Base-by-base conservation (phyloP, 2,888 invertebrate genomes). In the Tridacna gigas region DNA sequence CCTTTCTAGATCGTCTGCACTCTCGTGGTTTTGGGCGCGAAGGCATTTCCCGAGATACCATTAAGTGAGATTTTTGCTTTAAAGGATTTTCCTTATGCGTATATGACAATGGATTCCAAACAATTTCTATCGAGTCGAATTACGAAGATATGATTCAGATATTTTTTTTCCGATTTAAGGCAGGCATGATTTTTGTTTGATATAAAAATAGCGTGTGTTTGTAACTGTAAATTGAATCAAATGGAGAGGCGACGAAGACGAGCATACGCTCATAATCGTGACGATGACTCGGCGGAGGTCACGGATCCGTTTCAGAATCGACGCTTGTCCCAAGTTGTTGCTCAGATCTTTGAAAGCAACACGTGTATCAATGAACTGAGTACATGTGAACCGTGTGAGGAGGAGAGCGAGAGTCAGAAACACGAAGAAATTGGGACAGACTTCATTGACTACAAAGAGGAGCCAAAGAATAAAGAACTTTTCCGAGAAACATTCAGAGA, bases 401-500 rank as follows among this genome's bases (percentile, higher is more conserved):
- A 69, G 12, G 74, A 63, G 47, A 69, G 37, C 25, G n/a, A 13
- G 12, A 37, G 37, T 69, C 12, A 37, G 13, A 60, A 20, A 0
- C 45, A 67, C 11, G 67, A 69, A 48, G 77, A 80, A 56, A 79
- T 83, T 56, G 77, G 51, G 45, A 88, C 85, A 11, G 83, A 82
- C 47, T 85, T 88, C 28, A 83, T 88, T 37, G 82, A 88, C 48
- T 88, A 88, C 65, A 83, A 83, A 51, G 83, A 88, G 74, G 88
- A 88, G 28, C 88, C 88, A 13, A 82, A 76, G 66, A 88, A 87
- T 48, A 87, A 84, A 51, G 83, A 84, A 60, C 60, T 87, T 20
- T 80, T 84, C 28, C 73, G 87, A 22, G 86, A 65, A 15, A 76
- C 80, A 11, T 48, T 84, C 7, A 25, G 66, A 45, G 78, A 74